phyloP scores from a whole-genome alignment of 2,888 invertebrate genomes.

The Amorpha juglandis region DNA sequence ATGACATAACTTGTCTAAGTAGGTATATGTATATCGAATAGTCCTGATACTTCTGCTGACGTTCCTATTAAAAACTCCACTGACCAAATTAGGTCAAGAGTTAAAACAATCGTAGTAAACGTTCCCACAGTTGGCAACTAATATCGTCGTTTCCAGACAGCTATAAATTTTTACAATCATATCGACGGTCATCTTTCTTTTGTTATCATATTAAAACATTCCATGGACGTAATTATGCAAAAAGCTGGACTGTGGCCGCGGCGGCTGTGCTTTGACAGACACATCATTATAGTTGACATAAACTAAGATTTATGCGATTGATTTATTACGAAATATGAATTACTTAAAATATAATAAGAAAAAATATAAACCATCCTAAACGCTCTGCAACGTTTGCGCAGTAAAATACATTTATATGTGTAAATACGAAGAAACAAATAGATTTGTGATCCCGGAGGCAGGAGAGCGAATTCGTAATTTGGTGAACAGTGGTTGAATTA shows the following conservation, averaged over 20 bases:
- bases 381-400: slow-evolving; percentile 12
- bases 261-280: slow-evolving; percentile 78
- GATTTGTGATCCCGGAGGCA: slow-evolving; percentile 6
- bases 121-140: slow-evolving; percentile 58
- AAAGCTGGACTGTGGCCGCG: slow-evolving; percentile 78
- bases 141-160: slow-evolving; percentile 41
- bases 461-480: slow-evolving; percentile 70
- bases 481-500: slow-evolving; percentile 82
- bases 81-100: slow-evolving; percentile 29
- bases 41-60: too few species aligned
- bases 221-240: slow-evolving; percentile 81
- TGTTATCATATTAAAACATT: slow-evolving; percentile 81
- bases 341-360: slow-evolving; percentile 43
- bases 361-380: not conserved
- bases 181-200: slow-evolving; percentile 79
- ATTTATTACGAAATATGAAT: slow-evolving; percentile 76
- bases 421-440: slow-evolving; percentile 21
- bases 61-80: not conserved
- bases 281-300: slow-evolving; percentile 81
- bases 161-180: slow-evolving; percentile 71
- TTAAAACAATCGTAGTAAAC: slow-evolving; percentile 31
- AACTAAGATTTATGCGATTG: slow-evolving; percentile 78
- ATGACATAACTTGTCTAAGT: not conserved
- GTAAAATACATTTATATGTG: slow-evolving; percentile 24
- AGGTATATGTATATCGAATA: not conserved